These are phyloP conservation scores for Camponotus vicinus DNA, from an alignment of 1,140 invertebrate genomes.

Conservation along the genomic window DNA sequence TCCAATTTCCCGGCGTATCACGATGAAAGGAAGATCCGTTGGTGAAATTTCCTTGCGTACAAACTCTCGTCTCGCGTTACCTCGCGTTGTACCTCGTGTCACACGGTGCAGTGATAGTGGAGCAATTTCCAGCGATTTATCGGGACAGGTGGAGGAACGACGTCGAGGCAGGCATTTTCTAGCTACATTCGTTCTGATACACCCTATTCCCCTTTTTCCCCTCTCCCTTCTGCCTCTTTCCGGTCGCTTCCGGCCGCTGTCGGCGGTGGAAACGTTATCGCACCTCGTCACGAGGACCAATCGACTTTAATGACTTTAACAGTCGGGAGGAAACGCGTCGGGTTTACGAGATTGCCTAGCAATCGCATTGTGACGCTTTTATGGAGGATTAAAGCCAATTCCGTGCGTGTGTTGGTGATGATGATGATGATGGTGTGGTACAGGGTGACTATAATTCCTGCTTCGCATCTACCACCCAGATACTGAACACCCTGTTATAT, in stretches of 20 bases:
- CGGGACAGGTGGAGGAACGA: constrained; percentile 18
- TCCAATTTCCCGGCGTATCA: neutral
- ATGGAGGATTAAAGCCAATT: constrained; percentile 28
- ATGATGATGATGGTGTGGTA: neutral
- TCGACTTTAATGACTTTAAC: constrained; percentile 41
- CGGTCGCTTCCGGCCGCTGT: too few species aligned
- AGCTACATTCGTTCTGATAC: constrained; percentile 20
- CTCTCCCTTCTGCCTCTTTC: neutral
- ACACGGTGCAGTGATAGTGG: neutral
- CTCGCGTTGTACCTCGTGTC: constrained; percentile 2
- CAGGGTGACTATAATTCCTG: neutral
- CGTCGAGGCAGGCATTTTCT: neutral
- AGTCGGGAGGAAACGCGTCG: neutral
- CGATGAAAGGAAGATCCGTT: neutral
- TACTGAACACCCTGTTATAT: constrained; percentile 2
- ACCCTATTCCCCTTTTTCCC: neutral
- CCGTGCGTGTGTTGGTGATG: neutral
- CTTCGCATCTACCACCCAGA: constrained; percentile 40
- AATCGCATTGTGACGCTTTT: constrained; percentile 42
- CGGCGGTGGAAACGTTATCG: constrained; percentile 12
- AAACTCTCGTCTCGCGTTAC: neutral
- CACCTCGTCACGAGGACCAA: constrained; percentile 23
- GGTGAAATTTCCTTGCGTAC: constrained; percentile 28
- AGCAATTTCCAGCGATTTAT: constrained; percentile 52
- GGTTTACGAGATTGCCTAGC: constrained; percentile 30